phyloP scores from a whole-genome alignment of 2,888 invertebrate species.

The Erynnis tages region DNA sequence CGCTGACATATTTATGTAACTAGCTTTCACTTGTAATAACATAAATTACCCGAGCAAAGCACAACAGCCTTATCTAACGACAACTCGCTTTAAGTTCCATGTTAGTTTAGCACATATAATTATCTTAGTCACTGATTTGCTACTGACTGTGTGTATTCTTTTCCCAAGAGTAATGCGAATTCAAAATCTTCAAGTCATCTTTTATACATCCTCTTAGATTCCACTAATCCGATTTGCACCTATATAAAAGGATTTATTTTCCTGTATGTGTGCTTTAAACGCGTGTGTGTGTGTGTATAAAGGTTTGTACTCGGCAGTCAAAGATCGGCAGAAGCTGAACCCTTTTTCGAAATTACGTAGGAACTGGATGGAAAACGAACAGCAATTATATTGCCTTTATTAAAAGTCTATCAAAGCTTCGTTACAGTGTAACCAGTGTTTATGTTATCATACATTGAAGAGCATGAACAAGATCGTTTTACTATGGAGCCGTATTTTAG shows the following conservation, averaged over 20 bases:
- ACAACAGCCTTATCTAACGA: not conserved
- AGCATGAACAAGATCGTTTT: constrained; percentile 30
- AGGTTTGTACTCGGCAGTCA: too few species aligned
- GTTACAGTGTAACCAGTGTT: constrained; percentile 4
- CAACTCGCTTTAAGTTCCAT: not conserved
- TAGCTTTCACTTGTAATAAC: not conserved
- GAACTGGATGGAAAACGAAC: not conserved
- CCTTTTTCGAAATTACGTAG: too few species aligned
- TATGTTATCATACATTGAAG: constrained; percentile 31
- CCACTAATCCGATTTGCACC: too few species aligned
- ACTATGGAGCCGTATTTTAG: constrained; percentile 23
- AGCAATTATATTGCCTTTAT: not conserved
- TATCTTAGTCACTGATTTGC: too few species aligned
- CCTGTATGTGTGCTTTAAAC: too few species aligned
- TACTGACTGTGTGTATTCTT: too few species aligned
- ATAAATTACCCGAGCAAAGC: not conserved
- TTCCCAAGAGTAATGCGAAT: too few species aligned
- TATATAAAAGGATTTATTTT: too few species aligned
- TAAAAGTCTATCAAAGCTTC: not conserved
- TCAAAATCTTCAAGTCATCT: too few species aligned
- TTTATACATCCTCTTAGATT: too few species aligned
- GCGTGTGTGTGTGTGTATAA: too few species aligned
- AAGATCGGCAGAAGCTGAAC: too few species aligned
- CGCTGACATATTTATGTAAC: constrained; percentile 4
- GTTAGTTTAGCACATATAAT: not conserved